Percentiles rank a stretch among this genome's conserved stretches.
phyloP scores from a whole-genome alignment of 2,113 vertebrate genomes.

The Podarcis cretensis region DNA sequence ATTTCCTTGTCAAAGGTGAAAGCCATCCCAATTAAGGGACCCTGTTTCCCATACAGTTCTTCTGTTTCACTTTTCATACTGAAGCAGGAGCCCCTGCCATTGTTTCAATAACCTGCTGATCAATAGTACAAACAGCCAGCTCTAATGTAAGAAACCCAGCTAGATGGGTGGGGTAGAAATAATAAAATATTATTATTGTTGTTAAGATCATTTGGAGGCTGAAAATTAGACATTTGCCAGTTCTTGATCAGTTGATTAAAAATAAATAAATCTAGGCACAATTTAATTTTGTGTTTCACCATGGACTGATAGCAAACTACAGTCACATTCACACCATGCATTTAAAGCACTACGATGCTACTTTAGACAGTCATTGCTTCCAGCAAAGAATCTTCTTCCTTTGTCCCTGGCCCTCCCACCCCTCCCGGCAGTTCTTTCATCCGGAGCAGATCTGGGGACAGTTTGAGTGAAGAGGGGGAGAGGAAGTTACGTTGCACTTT shows the following conservation, averaged over 20 bases:
- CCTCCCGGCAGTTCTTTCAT: no score
- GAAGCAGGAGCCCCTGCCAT: background rate
- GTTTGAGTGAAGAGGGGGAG: no score
- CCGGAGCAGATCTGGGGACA: no score
- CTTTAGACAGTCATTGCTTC: no score
- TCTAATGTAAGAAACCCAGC: background rate
- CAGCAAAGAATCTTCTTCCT: no score
- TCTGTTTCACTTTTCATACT: background rate
- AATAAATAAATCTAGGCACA: fast-evolving
- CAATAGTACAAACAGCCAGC: fast-evolving
- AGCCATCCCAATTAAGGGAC: background rate
- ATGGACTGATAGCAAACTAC: background rate
- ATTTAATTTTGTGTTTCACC: background rate
- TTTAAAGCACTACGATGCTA: no score
- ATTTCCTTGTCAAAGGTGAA: background rate
- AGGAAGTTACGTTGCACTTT: no score
- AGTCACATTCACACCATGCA: no score
- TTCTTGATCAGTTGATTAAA: background rate
- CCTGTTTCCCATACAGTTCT: background rate
- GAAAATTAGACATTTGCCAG: background rate
- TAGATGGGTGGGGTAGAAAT: no score
- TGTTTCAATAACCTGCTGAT: fast-evolving
- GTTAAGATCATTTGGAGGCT: no score
- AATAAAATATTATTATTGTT: no score
- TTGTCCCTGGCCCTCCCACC: no score